Conservation (phyloP, 2,113 vertebrate species). For the Notechis scutatus region DNA sequence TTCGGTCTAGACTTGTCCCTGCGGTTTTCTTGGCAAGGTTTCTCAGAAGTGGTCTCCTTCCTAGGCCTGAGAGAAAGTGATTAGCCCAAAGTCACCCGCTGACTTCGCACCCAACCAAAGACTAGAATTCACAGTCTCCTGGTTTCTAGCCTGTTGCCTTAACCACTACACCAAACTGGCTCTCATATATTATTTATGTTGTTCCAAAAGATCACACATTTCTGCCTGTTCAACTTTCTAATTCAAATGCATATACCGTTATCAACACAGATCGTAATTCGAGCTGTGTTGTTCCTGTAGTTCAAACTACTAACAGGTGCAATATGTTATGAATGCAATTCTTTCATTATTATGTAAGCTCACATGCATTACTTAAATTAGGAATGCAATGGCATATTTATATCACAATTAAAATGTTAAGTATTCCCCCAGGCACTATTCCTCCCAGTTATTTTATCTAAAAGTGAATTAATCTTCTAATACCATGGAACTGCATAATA, state of each 20-base stretch:
- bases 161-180: neutral
- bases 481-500: slow-evolving; percentile 1
- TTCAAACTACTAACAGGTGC: slow-evolving; percentile 46
- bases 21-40: no score
- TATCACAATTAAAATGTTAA: slow-evolving; percentile 68
- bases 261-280: slow-evolving; percentile 45
- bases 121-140: neutral
- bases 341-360: slow-evolving; percentile 48
- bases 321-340: slow-evolving; percentile 34
- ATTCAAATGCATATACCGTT: slow-evolving; percentile 13
- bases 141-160: neutral
- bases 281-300: slow-evolving; percentile 8
- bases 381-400: slow-evolving; percentile 61
- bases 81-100: no score
- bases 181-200: neutral
- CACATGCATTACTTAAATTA: slow-evolving; percentile 54
- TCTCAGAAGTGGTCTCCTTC: no score
- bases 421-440: slow-evolving; percentile 49
- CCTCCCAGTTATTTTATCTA: slow-evolving; percentile 58
- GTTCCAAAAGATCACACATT: neutral
- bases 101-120: neutral
- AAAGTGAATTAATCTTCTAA: slow-evolving; percentile 51
- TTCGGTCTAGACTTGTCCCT: no score
- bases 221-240: neutral
- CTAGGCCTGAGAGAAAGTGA: no score